A percentile compares a stretch with the other conserved stretches of the same genome.
These are phyloP conservation scores for Cossypha heuglini DNA, from an alignment of 2,797 vertebrate species.

Conservation along the genomic window DNA sequence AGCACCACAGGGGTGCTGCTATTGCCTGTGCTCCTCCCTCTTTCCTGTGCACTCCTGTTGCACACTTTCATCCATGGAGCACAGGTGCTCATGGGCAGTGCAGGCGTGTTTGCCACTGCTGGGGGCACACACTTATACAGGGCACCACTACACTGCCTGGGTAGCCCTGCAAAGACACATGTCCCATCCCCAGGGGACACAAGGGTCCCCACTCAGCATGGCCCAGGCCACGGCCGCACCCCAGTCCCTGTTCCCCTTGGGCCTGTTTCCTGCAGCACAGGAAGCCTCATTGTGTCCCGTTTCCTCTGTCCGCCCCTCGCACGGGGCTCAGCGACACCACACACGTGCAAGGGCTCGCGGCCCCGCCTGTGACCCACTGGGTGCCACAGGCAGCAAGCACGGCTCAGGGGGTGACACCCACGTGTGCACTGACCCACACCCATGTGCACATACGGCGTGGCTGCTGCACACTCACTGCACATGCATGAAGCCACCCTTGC, in stretches of 20 bases:
- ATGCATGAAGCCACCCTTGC: fast-evolving
- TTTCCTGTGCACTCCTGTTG: fast-evolving
- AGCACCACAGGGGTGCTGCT: fast-evolving
- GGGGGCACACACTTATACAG: fast-evolving
- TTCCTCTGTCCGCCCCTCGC: background rate
- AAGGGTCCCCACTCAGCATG: fast-evolving
- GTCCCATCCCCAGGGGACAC: background rate
- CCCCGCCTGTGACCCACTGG: background rate
- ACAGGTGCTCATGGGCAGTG: fast-evolving
- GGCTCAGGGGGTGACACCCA: background rate
- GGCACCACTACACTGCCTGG: fast-evolving
- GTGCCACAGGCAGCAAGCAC: fast-evolving
- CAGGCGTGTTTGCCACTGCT: fast-evolving
- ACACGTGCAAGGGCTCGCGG: background rate
- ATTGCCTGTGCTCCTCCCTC: background rate
- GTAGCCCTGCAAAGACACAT: background rate
- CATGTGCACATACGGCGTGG: fast-evolving
- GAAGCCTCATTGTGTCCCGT: constrained; percentile 36
- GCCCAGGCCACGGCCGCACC: fast-evolving
- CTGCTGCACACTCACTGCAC: fast-evolving
- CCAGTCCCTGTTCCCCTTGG: background rate
- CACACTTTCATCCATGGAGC: fast-evolving
- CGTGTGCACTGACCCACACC: fast-evolving
- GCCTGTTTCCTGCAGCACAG: background rate
- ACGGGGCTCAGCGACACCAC: background rate